A percentile compares a stretch with the other conserved stretches of the same genome.
These are phyloP conservation scores for Hycleus cichorii DNA, from an alignment of 1,140 invertebrate genomes.

Conservation along the genomic window DNA sequence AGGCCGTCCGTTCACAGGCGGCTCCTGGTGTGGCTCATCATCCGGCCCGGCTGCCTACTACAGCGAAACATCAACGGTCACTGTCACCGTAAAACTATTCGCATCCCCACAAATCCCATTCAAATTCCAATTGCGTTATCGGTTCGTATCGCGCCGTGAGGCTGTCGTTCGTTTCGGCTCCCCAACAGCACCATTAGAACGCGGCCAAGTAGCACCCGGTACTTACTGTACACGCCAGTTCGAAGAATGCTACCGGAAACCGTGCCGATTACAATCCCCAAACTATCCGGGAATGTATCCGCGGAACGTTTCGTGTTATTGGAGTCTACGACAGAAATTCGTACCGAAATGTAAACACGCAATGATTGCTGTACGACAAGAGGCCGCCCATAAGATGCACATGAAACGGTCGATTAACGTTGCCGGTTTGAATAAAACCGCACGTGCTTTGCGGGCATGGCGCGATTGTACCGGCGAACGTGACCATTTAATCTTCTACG, in stretches of 20 bases:
- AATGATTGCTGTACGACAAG: constrained; percentile 74
- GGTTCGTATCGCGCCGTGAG: constrained; percentile 63
- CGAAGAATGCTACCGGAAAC: constrained; percentile 77
- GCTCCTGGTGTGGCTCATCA: constrained; percentile 74
- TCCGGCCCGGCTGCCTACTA: constrained; percentile 72
- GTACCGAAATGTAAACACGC: constrained; percentile 81
- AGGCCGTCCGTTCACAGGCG: constrained; percentile 71
- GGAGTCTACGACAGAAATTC: constrained; percentile 71
- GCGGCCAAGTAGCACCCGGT: constrained; percentile 72
- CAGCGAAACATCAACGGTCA: constrained; percentile 75
- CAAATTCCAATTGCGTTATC: constrained; percentile 68
- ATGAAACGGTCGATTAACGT: constrained; percentile 58
- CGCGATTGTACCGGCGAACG: constrained; percentile 72
- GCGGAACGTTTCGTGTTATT: constrained; percentile 75
- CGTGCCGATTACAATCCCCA: constrained; percentile 74
- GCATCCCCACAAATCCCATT: constrained; percentile 55
- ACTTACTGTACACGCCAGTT: constrained; percentile 83
- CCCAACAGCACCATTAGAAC: constrained; percentile 60
- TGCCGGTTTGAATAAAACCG: constrained; percentile 58
- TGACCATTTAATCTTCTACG: constrained; percentile 78
- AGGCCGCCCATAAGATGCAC: constrained; percentile 62
- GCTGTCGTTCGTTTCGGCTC: constrained; percentile 71
- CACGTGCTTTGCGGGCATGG: constrained; percentile 65
- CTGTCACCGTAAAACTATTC: constrained; percentile 68
- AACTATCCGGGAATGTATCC: constrained; percentile 90